These are phyloP conservation scores for Diadegma fenestrale DNA, from an alignment of 2,888 invertebrate species.

Conservation along the genomic window DNA sequence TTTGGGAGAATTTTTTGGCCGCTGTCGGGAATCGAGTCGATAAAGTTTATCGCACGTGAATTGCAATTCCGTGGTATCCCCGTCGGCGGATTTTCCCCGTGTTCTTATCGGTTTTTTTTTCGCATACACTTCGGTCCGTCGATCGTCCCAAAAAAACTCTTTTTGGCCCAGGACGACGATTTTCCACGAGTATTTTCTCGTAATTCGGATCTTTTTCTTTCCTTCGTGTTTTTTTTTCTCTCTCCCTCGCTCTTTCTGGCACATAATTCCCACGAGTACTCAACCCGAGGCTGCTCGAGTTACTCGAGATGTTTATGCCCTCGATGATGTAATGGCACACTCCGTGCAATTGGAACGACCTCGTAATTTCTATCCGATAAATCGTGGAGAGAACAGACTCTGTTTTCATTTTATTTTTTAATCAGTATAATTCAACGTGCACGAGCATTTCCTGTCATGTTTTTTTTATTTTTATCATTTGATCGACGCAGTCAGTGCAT, in stretches of 20 bases:
- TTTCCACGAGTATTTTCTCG: neutral
- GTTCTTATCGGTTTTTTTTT: constrained; percentile 56
- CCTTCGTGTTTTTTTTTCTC: neutral
- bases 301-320: constrained; percentile 16
- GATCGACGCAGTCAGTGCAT: neutral
- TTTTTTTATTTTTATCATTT: neutral
- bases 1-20: constrained; percentile 3
- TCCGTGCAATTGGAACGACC: constrained; percentile 10
- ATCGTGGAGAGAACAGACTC: constrained; percentile 25
- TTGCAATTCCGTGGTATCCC: constrained; percentile 75
- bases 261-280: constrained; percentile 37
- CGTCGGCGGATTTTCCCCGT: constrained; percentile 67
- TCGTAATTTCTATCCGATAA: constrained; percentile 37
- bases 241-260: neutral
- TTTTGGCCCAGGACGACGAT: constrained; percentile 30
- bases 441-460: neutral
- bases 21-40: constrained; percentile 49
- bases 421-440: neutral
- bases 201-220: constrained; percentile 17
- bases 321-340: constrained; percentile 25
- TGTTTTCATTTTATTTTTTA: neutral
- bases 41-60: constrained; percentile 75
- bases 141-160: constrained; percentile 25
- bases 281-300: constrained; percentile 3
- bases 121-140: constrained; percentile 18